Conservation (phyloP, 1,140 invertebrate species). For the Pseudobourletiella spinata region DNA sequence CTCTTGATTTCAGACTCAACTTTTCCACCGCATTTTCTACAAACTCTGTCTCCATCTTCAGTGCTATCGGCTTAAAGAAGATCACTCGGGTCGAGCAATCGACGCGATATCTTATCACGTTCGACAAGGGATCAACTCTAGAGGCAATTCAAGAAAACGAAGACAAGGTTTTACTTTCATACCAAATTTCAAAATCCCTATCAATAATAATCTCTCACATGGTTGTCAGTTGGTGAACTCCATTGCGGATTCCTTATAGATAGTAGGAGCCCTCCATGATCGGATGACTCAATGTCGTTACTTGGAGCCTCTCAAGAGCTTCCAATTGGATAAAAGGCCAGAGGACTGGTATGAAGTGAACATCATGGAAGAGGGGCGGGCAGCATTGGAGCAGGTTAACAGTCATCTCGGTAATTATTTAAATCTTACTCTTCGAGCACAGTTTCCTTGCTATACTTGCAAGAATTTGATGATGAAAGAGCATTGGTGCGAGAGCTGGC, state of each 20-base stretch:
- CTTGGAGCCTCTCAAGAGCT: conserved; percentile 57
- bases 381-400: conserved; percentile 75
- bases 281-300: conserved; percentile 75
- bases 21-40: conserved; percentile 91
- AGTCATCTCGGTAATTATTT: conserved; percentile 57
- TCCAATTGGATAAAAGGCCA: conserved; percentile 52
- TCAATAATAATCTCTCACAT: no score
- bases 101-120: conserved; percentile 62
- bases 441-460: no score
- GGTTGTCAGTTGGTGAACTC: no score
- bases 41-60: conserved; percentile 88
- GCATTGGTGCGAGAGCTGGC: no score
- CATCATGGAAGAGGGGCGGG: conserved; percentile 60
- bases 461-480: no score
- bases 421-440: background rate
- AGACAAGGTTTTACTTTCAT: conserved; percentile 40
- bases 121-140: conserved; percentile 25
- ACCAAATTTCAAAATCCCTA: no score
- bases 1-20: conserved; percentile 56
- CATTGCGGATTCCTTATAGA: conserved; percentile 38
- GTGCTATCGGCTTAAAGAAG: conserved; percentile 62
- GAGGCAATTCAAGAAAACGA: conserved; percentile 40
- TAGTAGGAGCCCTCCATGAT: conserved; percentile 63
- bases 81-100: conserved; percentile 72
- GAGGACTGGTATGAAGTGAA: conserved; percentile 75